A percentile compares a stretch with the other conserved stretches of the same genome.
phyloP scores from a whole-genome alignment of 2,888 invertebrate genomes.

The Tipula vernalis region DNA sequence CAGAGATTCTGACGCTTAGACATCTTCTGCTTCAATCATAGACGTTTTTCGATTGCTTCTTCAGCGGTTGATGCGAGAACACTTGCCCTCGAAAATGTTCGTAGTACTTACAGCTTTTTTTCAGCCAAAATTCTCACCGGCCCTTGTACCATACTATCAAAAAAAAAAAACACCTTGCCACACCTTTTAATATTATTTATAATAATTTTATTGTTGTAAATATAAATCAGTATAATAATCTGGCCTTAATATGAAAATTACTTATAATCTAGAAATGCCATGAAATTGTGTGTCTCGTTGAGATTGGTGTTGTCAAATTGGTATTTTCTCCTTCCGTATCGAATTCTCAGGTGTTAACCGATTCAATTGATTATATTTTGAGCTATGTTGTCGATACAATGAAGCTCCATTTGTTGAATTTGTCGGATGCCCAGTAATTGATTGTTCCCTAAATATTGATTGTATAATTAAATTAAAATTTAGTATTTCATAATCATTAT shows the following conservation, averaged over 20 bases:
- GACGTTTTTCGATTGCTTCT: too few relatives aligned
- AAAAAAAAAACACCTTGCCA: neutral
- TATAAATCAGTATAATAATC: neutral
- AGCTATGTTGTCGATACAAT: neutral
- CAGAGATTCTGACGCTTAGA: too few relatives aligned
- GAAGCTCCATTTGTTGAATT: neutral
- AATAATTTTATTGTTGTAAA: neutral
- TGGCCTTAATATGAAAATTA: neutral
- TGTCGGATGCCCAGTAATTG: neutral
- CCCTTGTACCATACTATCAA: too few relatives aligned
- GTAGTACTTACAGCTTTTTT: too few relatives aligned
- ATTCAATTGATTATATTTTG: neutral
- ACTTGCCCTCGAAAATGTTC: too few relatives aligned
- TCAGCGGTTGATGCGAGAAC: too few relatives aligned
- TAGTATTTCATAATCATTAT: neutral
- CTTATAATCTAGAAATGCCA: neutral
- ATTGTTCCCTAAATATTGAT: neutral
- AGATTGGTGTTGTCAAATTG: neutral
- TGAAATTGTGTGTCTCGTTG: neutral
- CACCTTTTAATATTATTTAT: neutral
- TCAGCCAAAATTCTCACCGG: too few relatives aligned
- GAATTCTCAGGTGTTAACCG: neutral
- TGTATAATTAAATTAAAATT: neutral
- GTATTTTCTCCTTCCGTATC: neutral
- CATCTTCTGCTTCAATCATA: too few relatives aligned